These are phyloP conservation scores for Lepilemur septentrionalis DNA, from an alignment of 2,797 vertebrate genomes.

Conservation along the genomic window DNA sequence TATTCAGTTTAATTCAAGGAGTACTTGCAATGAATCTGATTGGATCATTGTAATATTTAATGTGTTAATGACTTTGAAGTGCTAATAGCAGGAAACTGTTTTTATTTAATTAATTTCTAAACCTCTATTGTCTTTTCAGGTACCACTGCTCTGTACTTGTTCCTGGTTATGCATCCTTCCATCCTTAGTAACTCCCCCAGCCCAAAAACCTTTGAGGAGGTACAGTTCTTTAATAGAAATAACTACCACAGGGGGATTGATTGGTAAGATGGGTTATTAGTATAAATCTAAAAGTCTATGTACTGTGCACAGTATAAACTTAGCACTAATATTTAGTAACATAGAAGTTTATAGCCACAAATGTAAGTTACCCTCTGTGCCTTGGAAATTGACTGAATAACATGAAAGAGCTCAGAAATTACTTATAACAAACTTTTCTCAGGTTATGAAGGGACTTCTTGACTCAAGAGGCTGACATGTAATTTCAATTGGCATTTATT, in stretches of 20 bases:
- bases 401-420: neutral
- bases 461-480: neutral
- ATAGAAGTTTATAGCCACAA: constrained; percentile 57
- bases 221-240: constrained; percentile 99
- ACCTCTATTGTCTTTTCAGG: constrained; percentile 87
- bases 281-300: constrained; percentile 85
- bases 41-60: neutral
- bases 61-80: neutral
- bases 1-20: neutral
- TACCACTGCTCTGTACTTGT: constrained; percentile 97
- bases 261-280: constrained; percentile 94
- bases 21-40: neutral
- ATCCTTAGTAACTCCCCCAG: constrained; percentile 98
- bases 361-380: constrained; percentile 31
- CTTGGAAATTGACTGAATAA: constrained; percentile 28
- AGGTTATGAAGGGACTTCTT: neutral
- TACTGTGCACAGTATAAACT: constrained; percentile 82
- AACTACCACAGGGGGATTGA: constrained; percentile 99
- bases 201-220: constrained; percentile 97
- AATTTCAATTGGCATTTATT: neutral
- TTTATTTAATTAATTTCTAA: constrained; percentile 64
- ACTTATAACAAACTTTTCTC: neutral
- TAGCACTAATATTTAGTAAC: constrained; percentile 71
- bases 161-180: constrained; percentile 98
- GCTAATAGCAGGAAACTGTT: neutral